Percentiles rank a stretch among this genome's conserved stretches.
phyloP scores from a whole-genome alignment of 2,888 invertebrate genomes.

The Heliconius cydno region DNA sequence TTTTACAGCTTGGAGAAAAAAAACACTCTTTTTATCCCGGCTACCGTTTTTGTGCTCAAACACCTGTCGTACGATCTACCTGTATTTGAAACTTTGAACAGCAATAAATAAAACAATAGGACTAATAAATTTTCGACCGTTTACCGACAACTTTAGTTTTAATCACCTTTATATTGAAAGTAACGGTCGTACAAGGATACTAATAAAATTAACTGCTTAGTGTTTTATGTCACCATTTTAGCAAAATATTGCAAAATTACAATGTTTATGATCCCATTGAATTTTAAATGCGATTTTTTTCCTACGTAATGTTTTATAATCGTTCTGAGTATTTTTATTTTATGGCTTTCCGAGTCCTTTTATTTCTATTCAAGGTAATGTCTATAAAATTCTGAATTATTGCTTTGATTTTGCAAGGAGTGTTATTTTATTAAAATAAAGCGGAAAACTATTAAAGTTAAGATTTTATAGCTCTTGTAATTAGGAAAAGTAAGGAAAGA shows the following conservation, averaged over 20 bases:
- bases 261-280: constrained; percentile 1
- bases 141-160: constrained; percentile 1
- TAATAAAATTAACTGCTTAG: constrained; percentile 1
- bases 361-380: neutral
- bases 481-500: too few species aligned
- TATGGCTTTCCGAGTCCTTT: constrained; percentile 7
- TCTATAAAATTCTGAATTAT: neutral
- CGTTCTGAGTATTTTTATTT: neutral
- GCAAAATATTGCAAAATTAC: constrained; percentile 8
- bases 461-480: neutral
- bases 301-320: neutral
- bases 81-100: constrained; percentile 1
- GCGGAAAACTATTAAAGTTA: neutral
- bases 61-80: constrained; percentile 17
- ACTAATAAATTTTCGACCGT: neutral
- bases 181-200: neutral
- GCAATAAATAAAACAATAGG: constrained; percentile 6
- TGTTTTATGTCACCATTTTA: neutral
- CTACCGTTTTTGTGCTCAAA: constrained; percentile 2
- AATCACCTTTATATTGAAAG: neutral
- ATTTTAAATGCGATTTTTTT: constrained; percentile 5
- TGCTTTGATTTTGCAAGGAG: neutral
- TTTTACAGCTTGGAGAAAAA: neutral
- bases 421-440: neutral
- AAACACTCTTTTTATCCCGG: neutral